These are phyloP conservation scores for Steatocranus sp. DNA, from an alignment of 2,797 vertebrate species.

Conservation along the genomic window DNA sequence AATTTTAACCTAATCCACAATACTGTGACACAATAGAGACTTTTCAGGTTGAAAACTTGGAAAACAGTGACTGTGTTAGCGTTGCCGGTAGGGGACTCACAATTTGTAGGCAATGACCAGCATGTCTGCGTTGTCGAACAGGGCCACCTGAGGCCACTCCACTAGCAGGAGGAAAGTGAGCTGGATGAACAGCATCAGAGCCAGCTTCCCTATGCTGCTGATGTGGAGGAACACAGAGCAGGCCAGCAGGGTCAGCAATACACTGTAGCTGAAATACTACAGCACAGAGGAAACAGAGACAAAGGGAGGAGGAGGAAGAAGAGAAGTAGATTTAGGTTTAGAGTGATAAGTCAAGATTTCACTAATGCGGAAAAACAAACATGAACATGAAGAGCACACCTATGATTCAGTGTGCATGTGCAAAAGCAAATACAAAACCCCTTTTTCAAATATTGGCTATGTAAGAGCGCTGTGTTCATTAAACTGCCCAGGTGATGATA, in stretches of 20 bases:
- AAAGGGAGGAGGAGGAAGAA: not conserved
- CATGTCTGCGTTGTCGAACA: slow-evolving; percentile 93
- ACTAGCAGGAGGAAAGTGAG: slow-evolving; percentile 86
- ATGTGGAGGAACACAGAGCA: slow-evolving; percentile 97
- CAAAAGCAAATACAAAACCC: not conserved
- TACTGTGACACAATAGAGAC: not conserved
- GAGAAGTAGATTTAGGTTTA: not conserved
- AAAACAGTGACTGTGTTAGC: not conserved
- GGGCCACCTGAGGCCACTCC: slow-evolving; percentile 85
- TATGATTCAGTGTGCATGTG: not conserved
- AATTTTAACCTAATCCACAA: not conserved
- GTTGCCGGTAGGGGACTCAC: slow-evolving; percentile 74
- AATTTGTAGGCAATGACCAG: slow-evolving; percentile 81
- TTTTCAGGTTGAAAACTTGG: not conserved
- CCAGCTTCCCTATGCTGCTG: slow-evolving; percentile 95
- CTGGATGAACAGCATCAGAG: slow-evolving; percentile 88
- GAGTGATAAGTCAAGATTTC: slow-evolving; percentile 9
- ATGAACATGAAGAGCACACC: not conserved
- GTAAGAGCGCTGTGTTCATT: not conserved
- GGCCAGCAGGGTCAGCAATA: slow-evolving; percentile 93
- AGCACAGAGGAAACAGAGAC: not conserved
- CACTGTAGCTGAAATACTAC: slow-evolving; percentile 92
- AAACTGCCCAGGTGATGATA: not conserved
- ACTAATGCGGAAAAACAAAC: not conserved
- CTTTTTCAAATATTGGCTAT: not conserved